Evolutionary conservation across 1,140 invertebrate species (phyloP).

Genomic region (Tachypleus tridentatus): DNA sequence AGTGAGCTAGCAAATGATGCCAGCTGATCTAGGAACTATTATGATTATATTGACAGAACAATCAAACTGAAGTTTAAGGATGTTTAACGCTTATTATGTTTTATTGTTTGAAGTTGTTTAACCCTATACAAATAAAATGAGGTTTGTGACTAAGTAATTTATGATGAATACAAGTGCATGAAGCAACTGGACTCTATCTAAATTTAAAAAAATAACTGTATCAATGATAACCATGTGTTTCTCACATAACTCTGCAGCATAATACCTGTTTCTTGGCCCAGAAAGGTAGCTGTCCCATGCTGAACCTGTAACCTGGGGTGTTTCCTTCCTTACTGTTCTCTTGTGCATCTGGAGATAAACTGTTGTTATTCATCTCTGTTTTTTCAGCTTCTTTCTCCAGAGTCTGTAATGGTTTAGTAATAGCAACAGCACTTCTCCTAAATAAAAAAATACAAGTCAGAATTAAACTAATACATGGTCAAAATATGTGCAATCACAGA

Average conservation of each 20-base stretch:
- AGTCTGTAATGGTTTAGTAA: constrained; percentile 20
- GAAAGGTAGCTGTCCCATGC: constrained; percentile 63
- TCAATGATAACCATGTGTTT: no score
- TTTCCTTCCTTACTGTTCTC: constrained; percentile 12
- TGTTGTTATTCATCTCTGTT: constrained; percentile 6
- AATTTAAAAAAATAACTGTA: no score
- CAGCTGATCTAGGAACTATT: no score
- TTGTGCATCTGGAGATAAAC: not conserved
- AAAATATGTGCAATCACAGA: no score
- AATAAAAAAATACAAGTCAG: constrained; percentile 1
- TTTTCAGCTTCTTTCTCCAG: constrained; percentile 9
- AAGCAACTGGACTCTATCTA: no score
- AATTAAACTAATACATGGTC: constrained; percentile 1
- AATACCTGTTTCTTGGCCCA: constrained; percentile 75
- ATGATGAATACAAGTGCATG: not conserved
- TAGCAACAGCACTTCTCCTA: constrained; percentile 14
- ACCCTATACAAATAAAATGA: no score
- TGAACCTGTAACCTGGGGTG: constrained; percentile 45
- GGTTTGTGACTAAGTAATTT: not conserved
- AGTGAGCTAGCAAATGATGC: no score
- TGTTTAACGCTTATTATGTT: no score
- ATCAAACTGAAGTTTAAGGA: no score
- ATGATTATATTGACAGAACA: no score
- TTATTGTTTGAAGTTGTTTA: no score
- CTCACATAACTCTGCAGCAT: constrained; percentile 7